A percentile compares a stretch with the other conserved stretches of the same genome.
phyloP scores from a whole-genome alignment of 2,113 vertebrate genomes.

The Hystrix brachyura region DNA sequence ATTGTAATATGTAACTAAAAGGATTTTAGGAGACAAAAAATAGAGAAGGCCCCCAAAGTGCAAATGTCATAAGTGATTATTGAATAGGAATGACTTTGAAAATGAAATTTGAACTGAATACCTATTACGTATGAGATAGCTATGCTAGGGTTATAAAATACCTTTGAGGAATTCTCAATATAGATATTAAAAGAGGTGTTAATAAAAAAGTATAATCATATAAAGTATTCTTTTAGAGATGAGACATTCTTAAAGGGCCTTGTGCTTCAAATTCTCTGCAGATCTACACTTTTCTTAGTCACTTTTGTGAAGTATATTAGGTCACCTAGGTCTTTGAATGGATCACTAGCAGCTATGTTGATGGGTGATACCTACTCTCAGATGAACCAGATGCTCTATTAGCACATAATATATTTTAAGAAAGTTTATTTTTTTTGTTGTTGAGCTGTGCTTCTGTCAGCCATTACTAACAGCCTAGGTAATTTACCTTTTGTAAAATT shows the following conservation, averaged over 20 bases:
- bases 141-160: neutral
- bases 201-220: neutral
- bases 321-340: neutral
- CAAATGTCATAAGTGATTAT: neutral
- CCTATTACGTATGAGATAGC: neutral
- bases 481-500: neutral
- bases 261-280: neutral
- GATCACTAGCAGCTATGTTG: no score
- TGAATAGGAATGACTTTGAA: neutral
- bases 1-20: neutral
- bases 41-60: neutral
- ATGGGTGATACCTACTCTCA: neutral
- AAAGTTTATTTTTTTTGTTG: neutral
- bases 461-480: neutral
- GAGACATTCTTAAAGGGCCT: neutral
- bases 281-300: neutral
- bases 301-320: neutral
- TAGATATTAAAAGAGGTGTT: neutral
- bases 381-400: neutral
- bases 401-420: neutral
- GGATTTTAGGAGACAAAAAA: neutral
- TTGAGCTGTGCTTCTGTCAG: neutral
- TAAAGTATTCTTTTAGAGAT: neutral
- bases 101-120: slow-evolving; percentile 13
- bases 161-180: neutral